phyloP scores from a whole-genome alignment of 2,888 invertebrate species.

The Erebia palarica region DNA sequence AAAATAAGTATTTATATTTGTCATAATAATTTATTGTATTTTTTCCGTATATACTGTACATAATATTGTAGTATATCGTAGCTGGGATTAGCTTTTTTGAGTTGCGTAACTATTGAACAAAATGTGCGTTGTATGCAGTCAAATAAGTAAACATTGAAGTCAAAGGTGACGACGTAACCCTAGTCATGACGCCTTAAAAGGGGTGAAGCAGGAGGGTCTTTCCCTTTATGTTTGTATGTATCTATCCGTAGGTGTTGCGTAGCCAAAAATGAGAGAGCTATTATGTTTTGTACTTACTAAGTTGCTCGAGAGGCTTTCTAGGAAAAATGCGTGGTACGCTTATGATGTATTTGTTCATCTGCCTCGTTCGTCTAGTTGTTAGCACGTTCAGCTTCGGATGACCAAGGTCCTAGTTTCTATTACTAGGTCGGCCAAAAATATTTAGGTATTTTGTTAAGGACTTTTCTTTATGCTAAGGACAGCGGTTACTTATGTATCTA shows the following conservation, averaged over 20 bases:
- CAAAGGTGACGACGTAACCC: constrained; percentile 39
- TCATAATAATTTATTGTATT: too few relatives aligned
- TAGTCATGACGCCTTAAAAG: constrained; percentile 37
- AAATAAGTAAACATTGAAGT: constrained; percentile 37
- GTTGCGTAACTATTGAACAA: neutral
- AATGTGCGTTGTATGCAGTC: constrained; percentile 25
- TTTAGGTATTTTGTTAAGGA: too few relatives aligned
- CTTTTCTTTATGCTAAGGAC: too few relatives aligned
- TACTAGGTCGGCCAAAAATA: too few relatives aligned
- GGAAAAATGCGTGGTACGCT: neutral
- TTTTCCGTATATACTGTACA: too few relatives aligned
- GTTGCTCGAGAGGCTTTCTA: constrained; percentile 1
- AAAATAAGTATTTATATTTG: too few relatives aligned
- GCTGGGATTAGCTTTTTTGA: neutral
- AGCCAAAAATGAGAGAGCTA: constrained; percentile 28
- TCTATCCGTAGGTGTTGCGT: constrained; percentile 21
- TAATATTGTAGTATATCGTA: too few relatives aligned
- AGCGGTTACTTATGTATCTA: too few relatives aligned
- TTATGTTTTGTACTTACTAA: constrained; percentile 17
- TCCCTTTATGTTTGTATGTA: constrained; percentile 31
- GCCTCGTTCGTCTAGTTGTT: too few relatives aligned
- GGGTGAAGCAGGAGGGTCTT: constrained; percentile 30
- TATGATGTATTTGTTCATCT: neutral
- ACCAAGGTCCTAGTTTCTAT: too few relatives aligned
- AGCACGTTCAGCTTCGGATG: too few relatives aligned